Conservation (phyloP, 2,113 vertebrate species). For the Sterna hirundo region DNA sequence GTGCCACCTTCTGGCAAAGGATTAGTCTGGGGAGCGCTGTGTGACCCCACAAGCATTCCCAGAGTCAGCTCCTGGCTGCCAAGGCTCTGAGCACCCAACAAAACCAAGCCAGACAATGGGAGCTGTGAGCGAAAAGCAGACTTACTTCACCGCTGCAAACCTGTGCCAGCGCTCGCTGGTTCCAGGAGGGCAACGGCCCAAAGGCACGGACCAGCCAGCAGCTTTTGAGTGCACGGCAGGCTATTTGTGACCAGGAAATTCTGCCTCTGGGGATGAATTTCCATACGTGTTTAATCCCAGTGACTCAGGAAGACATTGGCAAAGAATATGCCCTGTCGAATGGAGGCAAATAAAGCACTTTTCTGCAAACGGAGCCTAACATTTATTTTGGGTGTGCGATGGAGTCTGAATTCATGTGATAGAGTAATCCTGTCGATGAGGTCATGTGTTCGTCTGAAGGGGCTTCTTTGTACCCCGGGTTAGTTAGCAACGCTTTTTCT, state of each 20-base stretch:
- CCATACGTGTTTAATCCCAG: background rate
- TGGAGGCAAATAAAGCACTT: background rate
- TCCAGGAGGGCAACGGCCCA: background rate
- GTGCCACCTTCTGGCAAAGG: background rate
- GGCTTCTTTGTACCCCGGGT: slow-evolving; percentile 21
- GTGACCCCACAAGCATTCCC: background rate
- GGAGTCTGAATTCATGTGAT: slow-evolving; percentile 44
- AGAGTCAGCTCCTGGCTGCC: background rate
- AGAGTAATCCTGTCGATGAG: slow-evolving; percentile 50
- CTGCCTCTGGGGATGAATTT: background rate
- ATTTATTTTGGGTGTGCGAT: background rate
- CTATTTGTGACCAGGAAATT: background rate
- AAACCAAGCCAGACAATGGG: background rate
- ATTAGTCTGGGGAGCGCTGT: background rate
- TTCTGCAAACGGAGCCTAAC: background rate
- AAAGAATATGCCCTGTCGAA: background rate
- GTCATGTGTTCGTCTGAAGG: slow-evolving; percentile 57
- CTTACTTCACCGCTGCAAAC: background rate
- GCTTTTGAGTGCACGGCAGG: background rate
- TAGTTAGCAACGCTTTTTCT: slow-evolving; percentile 61
- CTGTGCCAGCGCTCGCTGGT: background rate
- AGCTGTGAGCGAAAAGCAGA: background rate
- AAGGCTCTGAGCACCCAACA: background rate
- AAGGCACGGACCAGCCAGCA: background rate
- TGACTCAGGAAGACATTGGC: background rate